Base-by-base conservation (phyloP, 2,113 vertebrate genomes). In the Nerophis ophidion region DNA sequence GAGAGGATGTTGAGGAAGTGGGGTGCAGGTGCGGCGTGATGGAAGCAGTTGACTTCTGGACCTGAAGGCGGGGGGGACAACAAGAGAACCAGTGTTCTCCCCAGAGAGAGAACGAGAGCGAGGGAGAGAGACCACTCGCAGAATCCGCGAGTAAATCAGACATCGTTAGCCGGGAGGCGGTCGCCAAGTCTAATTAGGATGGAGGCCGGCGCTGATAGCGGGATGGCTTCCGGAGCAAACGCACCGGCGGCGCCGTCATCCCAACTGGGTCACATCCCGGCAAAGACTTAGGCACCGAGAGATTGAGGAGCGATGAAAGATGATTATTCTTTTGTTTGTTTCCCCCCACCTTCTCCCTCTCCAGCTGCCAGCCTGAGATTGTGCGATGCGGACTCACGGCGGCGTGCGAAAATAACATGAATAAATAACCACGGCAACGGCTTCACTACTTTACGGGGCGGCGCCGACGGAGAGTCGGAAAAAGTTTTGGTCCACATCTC, bases 231-330 rank as follows among this genome's bases (percentile, higher is more conserved):
- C 33, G 68, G 81, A 76, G 70, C 64, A 26, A 47, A 8, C 33
- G 6, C 26, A 17, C 4, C 11, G 44, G 14, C 77, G 52, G 19
- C 75, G 76, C 76, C 80, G 33, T 69, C 75, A n/a, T 78, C 61
- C 75, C 81, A 86, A 86, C 82, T 88, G 81, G 84, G 85, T 81
- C 79, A 88, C 68, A 84, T 83, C 75, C 71, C 57, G 74, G 71
- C 61, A 26, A 70, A 58, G 62, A 70, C 68, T 61, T 65, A 63
- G 44, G 65, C 63, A 64, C 1, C 11, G 15, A 19, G 65, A 75
- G 74, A 84, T 80, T 72, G 74, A 77, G 65, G 59, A 63, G 74
- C 70, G 68, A 83, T 78, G 74, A 79, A 80, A 69, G 65, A 81
- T 68, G 66, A 62, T 68, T 57, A 4, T 65, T 10, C 46, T 9